Conservation (phyloP, 2,113 vertebrate species). For the Meles meles region DNA sequence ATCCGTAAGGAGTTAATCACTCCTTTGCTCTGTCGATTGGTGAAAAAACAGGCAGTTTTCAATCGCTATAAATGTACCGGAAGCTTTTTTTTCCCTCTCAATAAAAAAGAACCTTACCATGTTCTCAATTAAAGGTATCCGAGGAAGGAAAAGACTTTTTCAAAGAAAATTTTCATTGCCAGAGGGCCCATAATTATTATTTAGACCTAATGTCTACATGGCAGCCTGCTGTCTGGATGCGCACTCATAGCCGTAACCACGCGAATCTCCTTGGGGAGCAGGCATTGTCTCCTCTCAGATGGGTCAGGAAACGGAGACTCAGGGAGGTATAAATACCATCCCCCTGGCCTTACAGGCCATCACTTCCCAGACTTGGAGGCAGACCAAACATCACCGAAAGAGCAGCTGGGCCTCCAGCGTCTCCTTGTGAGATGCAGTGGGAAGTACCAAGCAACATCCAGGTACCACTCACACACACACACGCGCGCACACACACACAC, state of each 20-base stretch:
- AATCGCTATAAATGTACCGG: not conserved
- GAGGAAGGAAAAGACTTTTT: constrained; percentile 30
- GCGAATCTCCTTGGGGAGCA: accelerated
- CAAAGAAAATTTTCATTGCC: not conserved
- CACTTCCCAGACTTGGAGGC: accelerated
- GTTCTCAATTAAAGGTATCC: constrained; percentile 44
- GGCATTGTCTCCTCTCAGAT: too few relatives aligned
- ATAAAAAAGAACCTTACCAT: constrained; percentile 14
- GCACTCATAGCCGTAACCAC: accelerated
- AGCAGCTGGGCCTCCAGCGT: not conserved
- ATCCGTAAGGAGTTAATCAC: constrained; percentile 10
- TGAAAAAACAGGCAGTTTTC: constrained; percentile 42
- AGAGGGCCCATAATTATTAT: not conserved
- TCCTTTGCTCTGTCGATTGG: not conserved
- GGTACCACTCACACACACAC: not conserved
- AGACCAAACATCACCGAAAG: not conserved
- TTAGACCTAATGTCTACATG: accelerated
- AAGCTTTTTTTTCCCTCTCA: not conserved
- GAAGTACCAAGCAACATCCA: too few relatives aligned
- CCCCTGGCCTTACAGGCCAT: not conserved
- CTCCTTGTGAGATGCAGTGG: not conserved
- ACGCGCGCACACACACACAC: not conserved
- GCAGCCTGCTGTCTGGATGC: not conserved
- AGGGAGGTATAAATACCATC: not conserved
- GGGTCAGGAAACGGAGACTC: not conserved